Evolutionary conservation across 2,797 vertebrate genomes (phyloP).

Genomic region (Coilia nasus): DNA sequence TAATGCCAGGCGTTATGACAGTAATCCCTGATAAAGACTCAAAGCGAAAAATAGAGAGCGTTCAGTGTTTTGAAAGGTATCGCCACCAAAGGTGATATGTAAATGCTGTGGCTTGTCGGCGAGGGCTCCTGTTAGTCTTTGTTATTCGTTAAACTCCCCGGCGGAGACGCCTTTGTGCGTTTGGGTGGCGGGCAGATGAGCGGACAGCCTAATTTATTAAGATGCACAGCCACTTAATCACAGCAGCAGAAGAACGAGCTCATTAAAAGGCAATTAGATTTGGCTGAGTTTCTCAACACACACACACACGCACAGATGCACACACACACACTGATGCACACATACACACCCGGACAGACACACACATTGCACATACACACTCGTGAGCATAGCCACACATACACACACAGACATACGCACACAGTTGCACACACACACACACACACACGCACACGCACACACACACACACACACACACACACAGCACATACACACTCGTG

Average conservation of each 20-base stretch:
- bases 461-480: slow-evolving; percentile 39
- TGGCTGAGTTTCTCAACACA: slow-evolving; percentile 61
- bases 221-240: slow-evolving; percentile 68
- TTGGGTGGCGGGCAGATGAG: slow-evolving; percentile 46
- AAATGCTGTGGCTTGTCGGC: slow-evolving; percentile 18
- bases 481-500: slow-evolving; percentile 5
- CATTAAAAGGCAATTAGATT: slow-evolving; percentile 73
- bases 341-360: not conserved
- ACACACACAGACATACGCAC: not conserved
- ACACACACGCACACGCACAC: not conserved
- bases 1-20: no score
- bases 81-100: slow-evolving; percentile 19
- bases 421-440: slow-evolving; percentile 35
- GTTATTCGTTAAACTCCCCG: slow-evolving; percentile 33
- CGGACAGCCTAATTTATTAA: slow-evolving; percentile 61
- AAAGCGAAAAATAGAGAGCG: no score
- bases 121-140: not conserved
- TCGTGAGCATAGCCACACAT: not conserved
- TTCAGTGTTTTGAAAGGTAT: no score
- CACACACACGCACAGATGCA: slow-evolving; percentile 46
- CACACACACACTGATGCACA: slow-evolving; percentile 15
- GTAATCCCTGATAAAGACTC: no score
- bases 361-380: slow-evolving; percentile 15
- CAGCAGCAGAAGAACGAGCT: slow-evolving; percentile 60
- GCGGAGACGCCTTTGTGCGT: slow-evolving; percentile 18